These are phyloP conservation scores for Silurus lanzhouensis DNA, from an alignment of 2,797 vertebrate genomes.

Conservation along the genomic window DNA sequence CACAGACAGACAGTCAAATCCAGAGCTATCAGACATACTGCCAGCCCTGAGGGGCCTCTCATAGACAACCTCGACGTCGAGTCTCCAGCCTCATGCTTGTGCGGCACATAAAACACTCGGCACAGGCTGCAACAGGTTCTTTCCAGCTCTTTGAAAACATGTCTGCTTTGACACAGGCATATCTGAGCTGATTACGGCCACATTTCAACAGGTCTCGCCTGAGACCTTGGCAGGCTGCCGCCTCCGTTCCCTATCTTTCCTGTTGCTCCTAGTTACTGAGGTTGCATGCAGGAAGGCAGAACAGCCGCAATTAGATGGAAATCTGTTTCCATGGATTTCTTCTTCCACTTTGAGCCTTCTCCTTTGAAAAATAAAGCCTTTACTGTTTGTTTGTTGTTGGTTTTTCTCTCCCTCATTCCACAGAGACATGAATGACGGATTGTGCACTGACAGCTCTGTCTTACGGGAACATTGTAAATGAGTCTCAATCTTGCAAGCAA, in stretches of 20 bases:
- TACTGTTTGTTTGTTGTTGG: constrained; percentile 76
- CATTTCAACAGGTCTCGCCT: constrained; percentile 69
- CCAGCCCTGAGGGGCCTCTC: constrained; percentile 55
- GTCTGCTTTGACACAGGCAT: constrained; percentile 57
- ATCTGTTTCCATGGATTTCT: constrained; percentile 78
- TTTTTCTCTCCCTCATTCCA: constrained; percentile 42
- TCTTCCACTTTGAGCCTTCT: constrained; percentile 57
- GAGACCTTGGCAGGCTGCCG: constrained; percentile 76
- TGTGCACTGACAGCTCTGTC: constrained; percentile 62
- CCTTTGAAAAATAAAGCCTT: constrained; percentile 68
- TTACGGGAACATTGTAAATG: constrained; percentile 68
- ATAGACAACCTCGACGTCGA: constrained; percentile 54
- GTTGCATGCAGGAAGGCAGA: constrained; percentile 67
- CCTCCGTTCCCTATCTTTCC: constrained; percentile 67
- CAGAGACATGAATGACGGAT: constrained; percentile 69
- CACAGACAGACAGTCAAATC: constrained; percentile 35
- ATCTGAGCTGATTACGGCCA: constrained; percentile 60
- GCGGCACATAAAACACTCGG: constrained; percentile 47
- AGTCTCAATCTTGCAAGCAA: constrained; percentile 59
- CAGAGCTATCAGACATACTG: constrained; percentile 37
- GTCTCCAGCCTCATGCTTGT: constrained; percentile 63
- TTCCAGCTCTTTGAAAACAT: constrained; percentile 52
- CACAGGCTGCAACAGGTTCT: constrained; percentile 65
- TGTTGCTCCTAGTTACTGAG: constrained; percentile 78
- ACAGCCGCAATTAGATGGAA: constrained; percentile 77